Evolutionary conservation across 2,113 vertebrate species (phyloP).

Genomic region (Uropsilus gracilis): DNA sequence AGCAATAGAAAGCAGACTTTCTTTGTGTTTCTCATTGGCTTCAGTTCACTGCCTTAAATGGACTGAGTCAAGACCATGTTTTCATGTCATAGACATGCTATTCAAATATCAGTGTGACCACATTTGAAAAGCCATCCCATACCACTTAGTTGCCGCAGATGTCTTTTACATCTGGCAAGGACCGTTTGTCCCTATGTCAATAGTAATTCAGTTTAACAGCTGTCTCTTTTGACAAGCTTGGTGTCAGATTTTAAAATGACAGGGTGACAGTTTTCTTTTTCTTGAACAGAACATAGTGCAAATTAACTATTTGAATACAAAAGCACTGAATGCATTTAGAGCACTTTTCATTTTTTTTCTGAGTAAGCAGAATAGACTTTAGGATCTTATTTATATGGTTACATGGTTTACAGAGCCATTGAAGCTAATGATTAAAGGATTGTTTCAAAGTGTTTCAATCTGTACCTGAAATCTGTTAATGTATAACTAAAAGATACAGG

Average conservation of each 20-base stretch:
- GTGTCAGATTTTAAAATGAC: conserved; percentile 88
- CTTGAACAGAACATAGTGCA: conserved; percentile 84
- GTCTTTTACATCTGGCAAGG: conserved; percentile 91
- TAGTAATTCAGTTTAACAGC: conserved; percentile 91
- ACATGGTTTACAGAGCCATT: background rate
- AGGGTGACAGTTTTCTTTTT: conserved; percentile 88
- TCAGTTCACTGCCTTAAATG: conserved; percentile 78
- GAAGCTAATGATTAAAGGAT: conserved; percentile 45
- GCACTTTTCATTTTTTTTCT: background rate
- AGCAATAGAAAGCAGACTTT: conserved; percentile 80
- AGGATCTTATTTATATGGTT: conserved; percentile 63
- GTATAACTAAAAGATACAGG: background rate
- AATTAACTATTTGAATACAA: conserved; percentile 86
- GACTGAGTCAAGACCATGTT: conserved; percentile 83
- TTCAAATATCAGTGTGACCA: conserved; percentile 86
- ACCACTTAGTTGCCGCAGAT: conserved; percentile 88
- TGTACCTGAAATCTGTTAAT: conserved; percentile 53
- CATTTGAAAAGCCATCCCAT: conserved; percentile 87
- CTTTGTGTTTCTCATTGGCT: conserved; percentile 83
- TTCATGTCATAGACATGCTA: conserved; percentile 82
- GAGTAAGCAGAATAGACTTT: conserved; percentile 58
- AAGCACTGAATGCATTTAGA: conserved; percentile 57
- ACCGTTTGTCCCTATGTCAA: conserved; percentile 86
- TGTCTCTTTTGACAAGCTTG: conserved; percentile 91
- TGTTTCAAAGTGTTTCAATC: background rate